Evolutionary conservation across 35 echinoderm and acorn worm genomes (phyloP), one percentile per base, ranked within the genome.

Genomic region (Stichopus chloronotus): DNA sequence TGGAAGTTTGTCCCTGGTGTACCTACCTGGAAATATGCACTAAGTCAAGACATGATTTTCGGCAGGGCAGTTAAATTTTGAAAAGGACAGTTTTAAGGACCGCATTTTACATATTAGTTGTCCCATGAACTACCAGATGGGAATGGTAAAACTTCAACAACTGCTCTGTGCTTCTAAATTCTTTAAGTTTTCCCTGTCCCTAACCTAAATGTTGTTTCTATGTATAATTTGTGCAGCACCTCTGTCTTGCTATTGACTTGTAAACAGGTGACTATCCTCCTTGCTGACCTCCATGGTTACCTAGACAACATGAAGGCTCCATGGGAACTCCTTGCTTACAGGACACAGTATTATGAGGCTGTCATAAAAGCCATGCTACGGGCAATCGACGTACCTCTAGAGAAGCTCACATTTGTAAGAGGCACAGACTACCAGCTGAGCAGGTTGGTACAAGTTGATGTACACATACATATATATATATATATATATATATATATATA

Each of bases 271-370:
- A 99, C 97, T 7, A 94, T 99, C 19, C 76, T 99, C 0, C 84
- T 99, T 90, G 97, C 97, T 68, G 97, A 99, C 78, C 93, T 99
- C 52, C 97, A 99, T 93, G 97, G 91, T 90, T 99, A 99, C 90
- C 95, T 99, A 22, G 97, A 99, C 54, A 99, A 99, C 92, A 95
- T 99, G 95, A 99, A 99, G 87, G 97, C 97, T 8, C 97, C 97
- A 16, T 99, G 97, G 97, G 92, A 95, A 4, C 92, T 99, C 10
- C 95, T 99, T 16, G 90, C 69, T 1, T 92, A 95, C 7, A 91
- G 97, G 52, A 91, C 90, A 4, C 53, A 96, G 24, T 99, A 99
- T 82, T 99, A 99, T 76, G 95, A 99, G 57, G 78, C 88, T 59
- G 52, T 99, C 72, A 99, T 99, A 82, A 99, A 99, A 69, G 95